Percentiles rank a stretch among this genome's conserved stretches.
Evolutionary conservation across 2,113 vertebrate genomes (phyloP).

Genomic region (Eptesicus fuscus): DNA sequence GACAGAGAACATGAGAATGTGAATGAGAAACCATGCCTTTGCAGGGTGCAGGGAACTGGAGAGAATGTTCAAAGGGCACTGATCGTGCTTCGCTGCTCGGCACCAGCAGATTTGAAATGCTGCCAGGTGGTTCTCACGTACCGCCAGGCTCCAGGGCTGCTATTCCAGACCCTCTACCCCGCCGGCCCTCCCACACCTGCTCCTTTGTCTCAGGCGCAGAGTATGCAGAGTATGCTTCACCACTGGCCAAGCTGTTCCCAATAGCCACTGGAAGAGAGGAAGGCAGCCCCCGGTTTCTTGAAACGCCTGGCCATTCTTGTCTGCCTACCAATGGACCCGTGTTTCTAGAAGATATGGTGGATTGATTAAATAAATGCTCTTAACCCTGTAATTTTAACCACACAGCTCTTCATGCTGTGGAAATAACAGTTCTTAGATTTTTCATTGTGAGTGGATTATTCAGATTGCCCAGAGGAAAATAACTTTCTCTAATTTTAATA

Average conservation of each 20-base stretch:
- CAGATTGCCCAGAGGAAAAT: slow-evolving; percentile 54
- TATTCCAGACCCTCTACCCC: background rate
- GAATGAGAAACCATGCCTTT: background rate
- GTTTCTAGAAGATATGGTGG: slow-evolving; percentile 44
- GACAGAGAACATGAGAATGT: background rate
- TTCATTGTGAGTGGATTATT: slow-evolving; percentile 60
- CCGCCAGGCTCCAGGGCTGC: background rate
- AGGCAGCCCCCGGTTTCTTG: background rate
- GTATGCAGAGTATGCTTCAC: background rate
- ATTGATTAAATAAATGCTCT: slow-evolving; percentile 60
- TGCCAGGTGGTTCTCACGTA: background rate
- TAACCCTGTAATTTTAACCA: slow-evolving; percentile 64
- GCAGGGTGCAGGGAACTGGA: background rate
- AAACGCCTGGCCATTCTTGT: background rate
- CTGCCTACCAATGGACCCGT: background rate
- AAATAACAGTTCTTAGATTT: slow-evolving; percentile 66
- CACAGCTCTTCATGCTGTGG: slow-evolving; percentile 59
- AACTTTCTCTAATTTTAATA: slow-evolving; percentile 70
- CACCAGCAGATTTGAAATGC: background rate
- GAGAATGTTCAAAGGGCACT: background rate
- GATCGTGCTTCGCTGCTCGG: background rate
- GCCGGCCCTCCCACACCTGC: background rate
- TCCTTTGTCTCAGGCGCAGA: background rate
- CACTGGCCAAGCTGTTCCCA: fast-evolving
- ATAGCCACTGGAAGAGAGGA: background rate